phyloP scores from a whole-genome alignment of 2,113 vertebrate species.

The Tachysurus fulvidraco region DNA sequence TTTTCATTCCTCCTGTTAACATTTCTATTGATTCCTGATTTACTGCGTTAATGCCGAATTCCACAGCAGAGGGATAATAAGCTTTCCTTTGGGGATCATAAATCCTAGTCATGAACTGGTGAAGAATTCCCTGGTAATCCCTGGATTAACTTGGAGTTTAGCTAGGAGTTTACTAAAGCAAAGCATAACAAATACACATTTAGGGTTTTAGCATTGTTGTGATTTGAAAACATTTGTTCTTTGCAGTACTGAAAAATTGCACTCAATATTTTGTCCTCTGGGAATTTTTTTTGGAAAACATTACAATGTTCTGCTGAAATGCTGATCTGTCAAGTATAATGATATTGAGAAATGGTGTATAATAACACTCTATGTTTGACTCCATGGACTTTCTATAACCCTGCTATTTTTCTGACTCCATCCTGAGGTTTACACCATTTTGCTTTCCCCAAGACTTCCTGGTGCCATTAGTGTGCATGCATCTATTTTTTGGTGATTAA shows the following conservation, averaged over 20 bases:
- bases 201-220: background rate
- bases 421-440: constrained; percentile 3
- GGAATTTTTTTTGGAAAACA: constrained; percentile 10
- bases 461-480: background rate
- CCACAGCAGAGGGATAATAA: background rate
- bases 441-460: background rate
- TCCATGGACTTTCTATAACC: constrained; percentile 1
- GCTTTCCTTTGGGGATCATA: background rate
- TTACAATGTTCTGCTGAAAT: background rate
- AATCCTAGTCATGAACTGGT: constrained; percentile 14
- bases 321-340: background rate
- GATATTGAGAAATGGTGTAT: background rate
- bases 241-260: background rate
- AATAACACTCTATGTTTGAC: constrained; percentile 4
- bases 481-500: constrained; percentile 10
- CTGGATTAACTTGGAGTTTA: background rate
- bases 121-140: background rate
- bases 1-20: background rate
- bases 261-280: background rate
- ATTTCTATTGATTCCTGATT: background rate
- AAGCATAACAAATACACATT: background rate
- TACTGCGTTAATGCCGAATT: background rate
- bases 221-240: background rate
- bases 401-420: constrained; percentile 10
- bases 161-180: background rate